Evolutionary conservation across 2,888 invertebrate species (phyloP).

Genomic region (Ceraclea dissimilis): DNA sequence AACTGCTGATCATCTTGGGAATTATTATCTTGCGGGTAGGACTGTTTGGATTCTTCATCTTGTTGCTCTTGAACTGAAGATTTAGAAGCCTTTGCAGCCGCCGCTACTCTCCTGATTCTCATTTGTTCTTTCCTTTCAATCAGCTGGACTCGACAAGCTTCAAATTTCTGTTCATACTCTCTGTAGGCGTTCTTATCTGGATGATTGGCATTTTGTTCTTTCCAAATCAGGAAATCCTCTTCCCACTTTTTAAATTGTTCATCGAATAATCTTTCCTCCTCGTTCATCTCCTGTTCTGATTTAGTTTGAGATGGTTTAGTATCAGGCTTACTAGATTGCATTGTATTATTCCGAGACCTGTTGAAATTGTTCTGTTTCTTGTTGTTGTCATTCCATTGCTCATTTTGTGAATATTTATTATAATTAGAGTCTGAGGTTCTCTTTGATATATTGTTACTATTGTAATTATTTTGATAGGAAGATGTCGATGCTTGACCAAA

Average conservation of each 20-base stretch:
- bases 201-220: slow-evolving; percentile 82
- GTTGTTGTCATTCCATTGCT: slow-evolving; percentile 4
- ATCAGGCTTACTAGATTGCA: background rate
- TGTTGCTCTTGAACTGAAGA: background rate
- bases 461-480: background rate
- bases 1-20: slow-evolving; percentile 30
- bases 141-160: slow-evolving; percentile 70
- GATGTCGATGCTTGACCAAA: background rate
- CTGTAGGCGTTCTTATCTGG: slow-evolving; percentile 81
- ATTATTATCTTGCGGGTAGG: slow-evolving; percentile 29
- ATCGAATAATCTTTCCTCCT: slow-evolving; percentile 79
- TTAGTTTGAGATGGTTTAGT: slow-evolving; percentile 7
- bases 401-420: slow-evolving; percentile 2
- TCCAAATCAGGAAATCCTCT: slow-evolving; percentile 86
- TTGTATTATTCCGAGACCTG: slow-evolving; percentile 4
- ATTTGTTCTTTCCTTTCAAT: slow-evolving; percentile 75
- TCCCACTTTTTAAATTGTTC: slow-evolving; percentile 88
- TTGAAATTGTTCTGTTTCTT: background rate
- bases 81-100: background rate
- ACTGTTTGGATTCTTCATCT: slow-evolving; percentile 6
- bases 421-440: background rate
- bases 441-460: background rate
- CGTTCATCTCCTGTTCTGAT: slow-evolving; percentile 31
- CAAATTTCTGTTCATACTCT: slow-evolving; percentile 85
- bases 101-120: slow-evolving; percentile 53